phyloP scores from a whole-genome alignment of 2,888 invertebrate genomes.

The Apamea sordens region DNA sequence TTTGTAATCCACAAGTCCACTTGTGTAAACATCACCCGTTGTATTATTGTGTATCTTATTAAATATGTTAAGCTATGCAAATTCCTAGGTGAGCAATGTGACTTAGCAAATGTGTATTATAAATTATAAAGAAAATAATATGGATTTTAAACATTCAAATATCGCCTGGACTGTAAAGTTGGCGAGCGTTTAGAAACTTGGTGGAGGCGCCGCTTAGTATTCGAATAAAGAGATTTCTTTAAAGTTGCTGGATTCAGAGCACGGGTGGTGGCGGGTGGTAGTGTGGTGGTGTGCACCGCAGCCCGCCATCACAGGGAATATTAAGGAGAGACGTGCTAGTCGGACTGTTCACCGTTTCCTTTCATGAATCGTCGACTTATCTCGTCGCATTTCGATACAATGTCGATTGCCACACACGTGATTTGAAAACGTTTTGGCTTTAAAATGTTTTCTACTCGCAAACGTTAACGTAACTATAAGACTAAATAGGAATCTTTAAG shows the following conservation, averaged over 20 bases:
- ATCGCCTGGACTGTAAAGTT: constrained; percentile 52
- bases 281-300: constrained; percentile 53
- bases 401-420: constrained; percentile 64
- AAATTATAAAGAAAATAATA: constrained; percentile 8
- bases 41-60: constrained; percentile 37
- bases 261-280: constrained; percentile 62
- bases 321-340: constrained; percentile 65
- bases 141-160: constrained; percentile 31
- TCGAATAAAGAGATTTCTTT: constrained; percentile 69
- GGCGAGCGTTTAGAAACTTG: constrained; percentile 61
- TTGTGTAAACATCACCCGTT: constrained; percentile 51
- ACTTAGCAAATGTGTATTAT: constrained; percentile 6
- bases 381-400: constrained; percentile 67
- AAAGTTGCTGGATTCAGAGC: constrained; percentile 68
- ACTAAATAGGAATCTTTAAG: constrained; percentile 14
- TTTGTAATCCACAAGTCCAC: constrained; percentile 51
- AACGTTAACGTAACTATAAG: constrained; percentile 13
- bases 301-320: constrained; percentile 66
- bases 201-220: constrained; percentile 62
- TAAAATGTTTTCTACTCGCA: constrained; percentile 22
- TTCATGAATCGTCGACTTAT: constrained; percentile 61
- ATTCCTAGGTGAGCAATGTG: constrained; percentile 32
- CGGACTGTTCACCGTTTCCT: constrained; percentile 56
- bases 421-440: constrained; percentile 50
- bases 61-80: constrained; percentile 29